Evolutionary conservation across 2,113 vertebrate genomes (phyloP).

Genomic region (Salvelinus namaycush): DNA sequence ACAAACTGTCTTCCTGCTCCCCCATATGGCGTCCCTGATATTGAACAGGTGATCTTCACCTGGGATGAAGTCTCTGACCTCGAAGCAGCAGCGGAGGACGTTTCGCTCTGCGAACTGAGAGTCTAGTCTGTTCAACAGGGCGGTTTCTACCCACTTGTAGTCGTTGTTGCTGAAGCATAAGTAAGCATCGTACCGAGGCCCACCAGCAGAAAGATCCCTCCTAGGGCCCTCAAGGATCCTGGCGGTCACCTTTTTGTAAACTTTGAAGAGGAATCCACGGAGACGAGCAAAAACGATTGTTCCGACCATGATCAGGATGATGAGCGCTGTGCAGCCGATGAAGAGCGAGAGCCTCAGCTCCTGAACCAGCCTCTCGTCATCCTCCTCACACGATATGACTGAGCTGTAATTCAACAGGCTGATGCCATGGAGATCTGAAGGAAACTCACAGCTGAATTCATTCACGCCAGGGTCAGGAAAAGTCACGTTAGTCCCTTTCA

Average conservation of each 20-base stretch:
- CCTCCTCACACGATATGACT: conserved; percentile 59
- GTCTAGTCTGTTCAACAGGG: conserved; percentile 81
- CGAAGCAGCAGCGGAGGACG: conserved; percentile 82
- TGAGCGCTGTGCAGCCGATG: conserved; percentile 42
- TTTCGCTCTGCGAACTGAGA: conserved; percentile 81
- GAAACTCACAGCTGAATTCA: conserved; percentile 75
- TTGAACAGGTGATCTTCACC: conserved; percentile 83
- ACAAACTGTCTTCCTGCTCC: conserved; percentile 84
- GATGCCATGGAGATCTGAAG: conserved; percentile 46
- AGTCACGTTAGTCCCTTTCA: conserved; percentile 75
- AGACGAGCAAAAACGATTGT: conserved; percentile 61
- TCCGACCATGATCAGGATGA: conserved; percentile 40
- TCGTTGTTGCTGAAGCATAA: conserved; percentile 84
- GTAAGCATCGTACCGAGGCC: conserved; percentile 78
- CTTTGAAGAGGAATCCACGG: conserved; percentile 74
- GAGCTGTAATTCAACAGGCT: conserved; percentile 56
- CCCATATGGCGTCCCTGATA: conserved; percentile 83
- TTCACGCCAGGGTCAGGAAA: conserved; percentile 42
- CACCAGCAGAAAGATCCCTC: no score
- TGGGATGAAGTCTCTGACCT: conserved; percentile 89
- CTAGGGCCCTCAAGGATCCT: conserved; percentile 54
- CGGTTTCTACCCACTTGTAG: conserved; percentile 82
- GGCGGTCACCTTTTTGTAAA: conserved; percentile 70
- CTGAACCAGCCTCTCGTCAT: conserved; percentile 56
- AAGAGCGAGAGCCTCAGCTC: conserved; percentile 73